A percentile compares a stretch with the other conserved stretches of the same genome.
These are phyloP conservation scores for Anolis sagrei DNA, from an alignment of 2,113 vertebrate genomes.

Conservation along the genomic window DNA sequence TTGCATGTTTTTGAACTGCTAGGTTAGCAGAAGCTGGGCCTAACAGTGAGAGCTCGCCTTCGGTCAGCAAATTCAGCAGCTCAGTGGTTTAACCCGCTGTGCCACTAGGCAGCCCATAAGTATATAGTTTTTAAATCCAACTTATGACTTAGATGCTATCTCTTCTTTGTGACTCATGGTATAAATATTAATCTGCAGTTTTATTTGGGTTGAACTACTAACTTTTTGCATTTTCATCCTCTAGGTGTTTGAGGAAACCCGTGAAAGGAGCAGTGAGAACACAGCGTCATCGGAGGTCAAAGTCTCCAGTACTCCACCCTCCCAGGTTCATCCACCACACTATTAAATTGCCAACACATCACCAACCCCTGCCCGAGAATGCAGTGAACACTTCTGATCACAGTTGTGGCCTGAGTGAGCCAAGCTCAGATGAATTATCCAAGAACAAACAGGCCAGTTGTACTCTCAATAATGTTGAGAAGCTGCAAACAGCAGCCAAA, in stretches of 20 bases:
- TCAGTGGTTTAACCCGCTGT: too few relatives aligned
- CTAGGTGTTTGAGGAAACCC: conserved; percentile 88
- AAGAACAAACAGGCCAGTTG: conserved; percentile 60
- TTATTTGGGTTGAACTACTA: conserved; percentile 8
- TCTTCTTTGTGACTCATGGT: background rate
- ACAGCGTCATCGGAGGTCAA: conserved; percentile 90
- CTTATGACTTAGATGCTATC: background rate
- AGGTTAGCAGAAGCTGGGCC: too few relatives aligned
- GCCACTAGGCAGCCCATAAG: too few relatives aligned
- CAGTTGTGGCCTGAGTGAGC: conserved; percentile 53
- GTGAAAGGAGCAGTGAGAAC: conserved; percentile 84
- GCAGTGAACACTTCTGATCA: conserved; percentile 74
- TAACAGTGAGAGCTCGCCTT: too few relatives aligned
- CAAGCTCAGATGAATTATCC: conserved; percentile 73
- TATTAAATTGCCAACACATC: conserved; percentile 73
- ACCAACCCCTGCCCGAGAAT: conserved; percentile 82
- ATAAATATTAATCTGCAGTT: background rate
- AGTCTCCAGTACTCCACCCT: conserved; percentile 95
- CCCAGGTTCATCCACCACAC: conserved; percentile 95
- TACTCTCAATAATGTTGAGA: conserved; percentile 65
- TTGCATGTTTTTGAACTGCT: too few relatives aligned
- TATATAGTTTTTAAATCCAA: background rate
- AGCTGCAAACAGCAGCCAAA: conserved; percentile 56
- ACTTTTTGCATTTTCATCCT: conserved; percentile 22
- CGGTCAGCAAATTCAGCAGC: too few relatives aligned